Conservation (phyloP, 2,888 invertebrate genomes). For the Zele albiditarsus region DNA sequence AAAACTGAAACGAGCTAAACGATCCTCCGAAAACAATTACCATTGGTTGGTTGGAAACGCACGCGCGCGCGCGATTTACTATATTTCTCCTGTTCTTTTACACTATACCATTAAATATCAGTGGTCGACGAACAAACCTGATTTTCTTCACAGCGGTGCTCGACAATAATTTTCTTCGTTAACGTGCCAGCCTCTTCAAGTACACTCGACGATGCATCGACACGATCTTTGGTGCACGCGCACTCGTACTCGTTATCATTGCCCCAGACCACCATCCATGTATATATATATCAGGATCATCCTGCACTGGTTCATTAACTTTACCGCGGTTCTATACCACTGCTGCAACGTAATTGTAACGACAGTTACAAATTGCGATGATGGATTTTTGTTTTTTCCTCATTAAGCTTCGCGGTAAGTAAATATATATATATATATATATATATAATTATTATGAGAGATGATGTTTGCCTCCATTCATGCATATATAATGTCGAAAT, state of each 20-base stretch:
- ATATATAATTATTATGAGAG: not conserved
- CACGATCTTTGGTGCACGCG: not conserved
- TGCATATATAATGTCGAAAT: too few species aligned
- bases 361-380: slow-evolving; percentile 14
- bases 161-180: slow-evolving; percentile 46
- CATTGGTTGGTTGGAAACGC: not conserved
- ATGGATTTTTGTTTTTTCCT: slow-evolving; percentile 5
- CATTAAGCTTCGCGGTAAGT: not conserved
- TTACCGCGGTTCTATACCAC: slow-evolving; percentile 1
- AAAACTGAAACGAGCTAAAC: slow-evolving; percentile 38
- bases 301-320: slow-evolving; percentile 41
- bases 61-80: slow-evolving; percentile 20
- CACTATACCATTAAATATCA: slow-evolving; percentile 2
- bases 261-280: slow-evolving; percentile 29
- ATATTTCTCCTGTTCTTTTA: slow-evolving; percentile 24
- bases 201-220: not conserved
- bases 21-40: slow-evolving; percentile 45
- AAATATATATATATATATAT: not conserved
- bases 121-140: slow-evolving; percentile 30
- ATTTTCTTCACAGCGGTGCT: slow-evolving; percentile 28
- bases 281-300: slow-evolving; percentile 19
- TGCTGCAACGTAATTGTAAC: slow-evolving; percentile 17
- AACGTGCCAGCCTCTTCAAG: slow-evolving; percentile 33
- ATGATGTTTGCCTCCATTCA: too few species aligned
- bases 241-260: slow-evolving; percentile 37